Evolutionary conservation across 2,113 vertebrate species (phyloP), one percentile per base, ranked within the genome.

Genomic region (Benitochromis conjunctus): DNA sequence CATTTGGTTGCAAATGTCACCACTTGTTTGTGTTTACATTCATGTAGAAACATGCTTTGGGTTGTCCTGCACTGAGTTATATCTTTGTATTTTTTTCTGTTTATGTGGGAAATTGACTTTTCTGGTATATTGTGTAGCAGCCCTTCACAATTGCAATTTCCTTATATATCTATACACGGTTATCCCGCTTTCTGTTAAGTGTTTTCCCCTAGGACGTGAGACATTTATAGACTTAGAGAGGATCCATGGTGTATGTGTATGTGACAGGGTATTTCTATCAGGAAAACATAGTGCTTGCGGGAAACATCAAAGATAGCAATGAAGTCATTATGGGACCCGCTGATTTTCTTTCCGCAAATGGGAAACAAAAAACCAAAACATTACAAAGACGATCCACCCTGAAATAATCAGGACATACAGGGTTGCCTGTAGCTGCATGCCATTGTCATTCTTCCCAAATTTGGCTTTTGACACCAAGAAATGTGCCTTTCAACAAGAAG

Each of bases 291-390:
- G 80, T 86, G 89, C 92, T 91, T 43, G 14, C 56, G 85, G 58
- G 51, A 18, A 14, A 80, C 84, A 90, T 93, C 92, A 89, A 92
- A 93, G 86, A 88, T 88, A 80, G 88, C 4, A 51, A 84, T 81
- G 14, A 84, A 88, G 85, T 89, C 89, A 88, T 94, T 86, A 87
- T 82, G 83, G 80, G 84, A 83, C 74, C 56, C 14, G 62, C 55
- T 82, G 60, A 58, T 88, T 85, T 88, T 87, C 81, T 51, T 69
- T 36, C 80, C 2, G 26, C 89, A 81, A 83, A 84, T 88, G 57
- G 53, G 53, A 90, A 89, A 89, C 83, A 43, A 43, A 83, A 56
- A 85, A 85, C 57, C 55, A 86, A 87, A 89, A 85, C 57, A 69
- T 56, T 54, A 38, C 66, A 60, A 60, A 77, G 56, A 89, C 24